These are phyloP conservation scores for Limnephilus rhombicus DNA, from an alignment of 2,888 invertebrate species.

Conservation along the genomic window DNA sequence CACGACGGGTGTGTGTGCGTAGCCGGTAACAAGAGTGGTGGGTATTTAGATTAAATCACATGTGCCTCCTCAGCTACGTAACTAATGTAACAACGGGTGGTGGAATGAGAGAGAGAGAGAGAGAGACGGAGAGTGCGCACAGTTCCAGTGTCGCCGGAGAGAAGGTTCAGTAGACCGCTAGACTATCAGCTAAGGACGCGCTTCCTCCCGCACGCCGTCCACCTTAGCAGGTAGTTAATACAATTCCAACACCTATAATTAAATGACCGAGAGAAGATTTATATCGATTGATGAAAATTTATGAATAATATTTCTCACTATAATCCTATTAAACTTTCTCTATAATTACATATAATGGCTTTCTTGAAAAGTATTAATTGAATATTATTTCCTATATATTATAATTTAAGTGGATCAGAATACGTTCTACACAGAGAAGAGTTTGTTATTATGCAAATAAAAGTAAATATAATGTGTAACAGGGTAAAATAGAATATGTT, in stretches of 20 bases:
- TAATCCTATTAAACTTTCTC: slow-evolving; percentile 58
- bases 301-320: slow-evolving; percentile 60
- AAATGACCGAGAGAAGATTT: slow-evolving; percentile 57
- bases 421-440: slow-evolving; percentile 38
- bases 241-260: slow-evolving; percentile 60
- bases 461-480: slow-evolving; percentile 28
- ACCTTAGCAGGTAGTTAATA: slow-evolving; percentile 19
- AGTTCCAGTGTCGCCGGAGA: not conserved
- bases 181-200: slow-evolving; percentile 37
- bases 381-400: slow-evolving; percentile 39
- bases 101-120: not conserved
- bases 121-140: not conserved
- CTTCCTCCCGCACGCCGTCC: not conserved
- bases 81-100: not conserved
- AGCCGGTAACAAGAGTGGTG: slow-evolving; percentile 30
- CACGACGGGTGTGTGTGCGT: slow-evolving; percentile 18
- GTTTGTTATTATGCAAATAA: slow-evolving; percentile 9
- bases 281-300: slow-evolving; percentile 59
- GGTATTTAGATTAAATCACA: slow-evolving; percentile 8
- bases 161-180: slow-evolving; percentile 22
- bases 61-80: not conserved
- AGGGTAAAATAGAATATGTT: slow-evolving; percentile 20
- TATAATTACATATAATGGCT: slow-evolving; percentile 60
- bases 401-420: slow-evolving; percentile 38
- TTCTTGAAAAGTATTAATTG: slow-evolving; percentile 50